These are phyloP conservation scores for Sesamia nonagrioides DNA, from an alignment of 1,140 invertebrate species.

Conservation along the genomic window DNA sequence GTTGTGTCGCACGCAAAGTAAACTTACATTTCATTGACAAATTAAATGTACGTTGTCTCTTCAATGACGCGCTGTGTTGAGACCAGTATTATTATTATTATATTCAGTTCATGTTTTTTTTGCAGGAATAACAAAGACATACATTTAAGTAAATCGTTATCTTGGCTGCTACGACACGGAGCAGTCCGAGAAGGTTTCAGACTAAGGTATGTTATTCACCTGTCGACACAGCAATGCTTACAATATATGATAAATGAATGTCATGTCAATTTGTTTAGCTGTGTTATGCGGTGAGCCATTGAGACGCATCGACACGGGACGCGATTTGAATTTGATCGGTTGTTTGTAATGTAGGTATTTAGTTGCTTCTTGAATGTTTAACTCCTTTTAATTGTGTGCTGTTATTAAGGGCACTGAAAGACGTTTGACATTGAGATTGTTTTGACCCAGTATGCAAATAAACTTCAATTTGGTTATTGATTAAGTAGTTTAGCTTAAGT, in stretches of 20 bases:
- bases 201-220: conserved; percentile 77
- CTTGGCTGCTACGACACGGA: conserved; percentile 91
- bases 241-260: neutral
- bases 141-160: conserved; percentile 90
- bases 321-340: neutral
- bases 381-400: neutral
- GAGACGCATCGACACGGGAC: neutral
- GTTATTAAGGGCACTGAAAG: neutral
- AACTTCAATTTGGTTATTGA: neutral
- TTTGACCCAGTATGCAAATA: neutral
- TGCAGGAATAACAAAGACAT: conserved; percentile 84
- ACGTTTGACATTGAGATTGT: neutral
- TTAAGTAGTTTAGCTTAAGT: too few relatives aligned
- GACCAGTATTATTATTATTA: conserved; percentile 17
- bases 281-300: neutral
- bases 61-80: conserved; percentile 30
- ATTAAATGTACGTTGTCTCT: conserved; percentile 37
- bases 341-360: neutral
- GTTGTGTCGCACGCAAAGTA: neutral
- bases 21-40: conserved; percentile 29
- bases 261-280: neutral
- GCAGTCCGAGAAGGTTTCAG: conserved; percentile 89
- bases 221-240: too few relatives aligned
- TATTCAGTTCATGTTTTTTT: conserved; percentile 44
- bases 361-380: neutral